Base-by-base conservation (phyloP, 2,888 invertebrate genomes). In the Sarcophaga variegata region DNA sequence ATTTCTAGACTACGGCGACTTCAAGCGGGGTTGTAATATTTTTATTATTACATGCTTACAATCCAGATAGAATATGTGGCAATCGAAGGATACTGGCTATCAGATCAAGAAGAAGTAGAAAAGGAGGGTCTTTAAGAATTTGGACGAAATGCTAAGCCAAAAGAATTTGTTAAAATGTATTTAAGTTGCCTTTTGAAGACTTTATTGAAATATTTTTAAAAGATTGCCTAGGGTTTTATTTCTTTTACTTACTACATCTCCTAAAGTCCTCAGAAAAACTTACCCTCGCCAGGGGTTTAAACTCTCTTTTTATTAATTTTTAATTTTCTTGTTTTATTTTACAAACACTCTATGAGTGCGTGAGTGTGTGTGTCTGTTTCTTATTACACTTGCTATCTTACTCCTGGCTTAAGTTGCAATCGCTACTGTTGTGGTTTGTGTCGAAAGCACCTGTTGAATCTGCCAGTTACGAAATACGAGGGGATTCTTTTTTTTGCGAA, bases 391-490 rank as follows among this genome's bases (percentile, higher is more conserved):
- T 77, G 49, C 63, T 63, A 17, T 10, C 54, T 49, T 8, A 14
- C 25, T 0, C 54, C 12, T 54, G 54, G 37, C 37, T 37, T 17
- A 54, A 54, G 25, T 47, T 4, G 22, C 4, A 27, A 17, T 63
- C 54, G 17, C 17, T 54, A 17, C 17, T 54, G 14, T 54, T 54
- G 17, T 54, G 54, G 17, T 64, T 37, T 37, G 37, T 59, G 47
- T 12, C 54, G 80, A 45, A 67, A 75, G 81, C 81, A 81, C 81
- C 81, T 81, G 81, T 81, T 81, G 75, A 69, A 17, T 67, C 14
- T 37, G 67, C 12, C 69, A 69, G 49, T 67, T 49, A 62, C 62
- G 27, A 54, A 10, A 59, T 17, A 17, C n/a, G 10, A 59, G 20
- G 54, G 54, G 54, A 1, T 1, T 37, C 10, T 10, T 8, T 37